Percentiles rank a stretch among this genome's conserved stretches.
Evolutionary conservation across 2,888 invertebrate species (phyloP).

Genomic region (Apotomis capreana): DNA sequence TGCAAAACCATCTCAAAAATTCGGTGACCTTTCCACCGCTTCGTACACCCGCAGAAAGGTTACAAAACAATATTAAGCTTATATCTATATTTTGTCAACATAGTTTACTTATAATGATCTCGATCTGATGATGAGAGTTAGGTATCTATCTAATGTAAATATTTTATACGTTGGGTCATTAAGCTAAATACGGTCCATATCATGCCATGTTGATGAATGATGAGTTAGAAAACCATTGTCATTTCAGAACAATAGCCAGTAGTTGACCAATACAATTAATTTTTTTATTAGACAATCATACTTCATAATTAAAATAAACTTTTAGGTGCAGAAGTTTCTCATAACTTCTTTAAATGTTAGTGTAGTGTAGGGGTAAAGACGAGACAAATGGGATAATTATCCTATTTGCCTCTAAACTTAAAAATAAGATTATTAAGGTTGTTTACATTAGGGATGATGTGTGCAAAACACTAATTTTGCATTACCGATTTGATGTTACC

Average conservation of each 20-base stretch:
- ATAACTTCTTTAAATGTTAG: too few species aligned
- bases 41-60: not conserved
- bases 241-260: constrained; percentile 18
- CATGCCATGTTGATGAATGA: constrained; percentile 17
- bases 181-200: constrained; percentile 3
- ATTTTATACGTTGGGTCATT: constrained; percentile 8
- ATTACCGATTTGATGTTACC: too few species aligned
- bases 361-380: too few species aligned
- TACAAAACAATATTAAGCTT: not conserved
- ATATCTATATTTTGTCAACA: not conserved
- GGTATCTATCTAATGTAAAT: constrained; percentile 6
- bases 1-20: not conserved
- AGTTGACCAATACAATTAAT: constrained; percentile 7
- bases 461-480: too few species aligned
- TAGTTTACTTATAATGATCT: not conserved
- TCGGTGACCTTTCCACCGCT: not conserved
- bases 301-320: not conserved
- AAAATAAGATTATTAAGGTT: too few species aligned
- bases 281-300: constrained; percentile 5
- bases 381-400: too few species aligned
- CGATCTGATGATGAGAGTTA: too few species aligned
- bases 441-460: too few species aligned
- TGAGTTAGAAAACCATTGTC: constrained; percentile 21
- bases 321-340: too few species aligned
- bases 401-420: too few species aligned